Evolutionary conservation across 2,113 vertebrate species (phyloP), one percentile per base, ranked within the genome.

Genomic region (Cottus gobio): DNA sequence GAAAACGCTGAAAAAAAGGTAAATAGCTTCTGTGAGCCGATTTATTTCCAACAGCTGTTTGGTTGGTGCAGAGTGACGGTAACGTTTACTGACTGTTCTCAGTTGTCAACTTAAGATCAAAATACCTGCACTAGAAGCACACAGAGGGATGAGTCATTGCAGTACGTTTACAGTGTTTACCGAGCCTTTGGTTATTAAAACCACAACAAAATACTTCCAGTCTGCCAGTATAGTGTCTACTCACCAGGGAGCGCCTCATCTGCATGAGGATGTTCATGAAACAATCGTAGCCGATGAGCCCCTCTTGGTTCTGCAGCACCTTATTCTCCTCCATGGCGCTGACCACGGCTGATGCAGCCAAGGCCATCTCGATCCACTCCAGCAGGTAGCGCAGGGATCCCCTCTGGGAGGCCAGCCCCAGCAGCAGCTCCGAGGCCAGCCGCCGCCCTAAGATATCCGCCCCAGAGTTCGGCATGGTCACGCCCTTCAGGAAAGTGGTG

Each of bases 201-300:
- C 12, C n/a, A 61, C 30, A 24, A 9, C 9, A 61, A 80, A 20
- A 58, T 16, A 5, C 44, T 46, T n/a, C 16, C 10, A 15, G 2
- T 18, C 11, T 6, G 22, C 1, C 68, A 26, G 3, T 31, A 16
- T 13, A 13, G 4, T 13, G 10, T 70, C 22, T 60, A 95, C 96
- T 9, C 91, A 99, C 98, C 97, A 99, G 80, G 62, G 98, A 99
- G n/a, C 97, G 96, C 44, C 97, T 96, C 98, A 99, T 99, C 92
- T 99, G 98, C 93, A 96, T 96, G 61, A 99, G 92, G 92, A 99
- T 97, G 80, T 94, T 96, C 97, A 99, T 99, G 91, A 99, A 99
- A 83, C 97, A 99, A 75, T 99, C 98, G 18, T 98, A 98, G 77
- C 96, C 96, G 82, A 99, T 97, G 91, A 99, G 96, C 26, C 98